Percentiles rank a stretch among this genome's conserved stretches.
Conservation (phyloP, 2,113 vertebrate genomes). For the Podarcis muralis region DNA sequence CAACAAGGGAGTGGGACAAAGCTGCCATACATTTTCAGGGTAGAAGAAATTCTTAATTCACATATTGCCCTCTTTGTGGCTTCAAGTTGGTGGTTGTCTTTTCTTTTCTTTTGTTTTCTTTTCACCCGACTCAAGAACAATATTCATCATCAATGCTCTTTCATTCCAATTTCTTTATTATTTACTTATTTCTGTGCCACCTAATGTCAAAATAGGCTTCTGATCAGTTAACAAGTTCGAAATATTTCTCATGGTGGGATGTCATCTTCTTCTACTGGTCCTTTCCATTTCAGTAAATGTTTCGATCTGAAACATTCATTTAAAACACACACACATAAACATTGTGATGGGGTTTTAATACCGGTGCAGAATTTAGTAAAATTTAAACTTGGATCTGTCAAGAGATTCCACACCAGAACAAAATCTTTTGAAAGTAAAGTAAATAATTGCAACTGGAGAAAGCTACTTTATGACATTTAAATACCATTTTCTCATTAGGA, state of each 20-base stretch:
- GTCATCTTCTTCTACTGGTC: not conserved
- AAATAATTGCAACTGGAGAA: slow-evolving; percentile 51
- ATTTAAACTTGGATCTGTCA: slow-evolving; percentile 23
- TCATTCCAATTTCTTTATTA: not conserved
- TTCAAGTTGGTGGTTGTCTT: not conserved
- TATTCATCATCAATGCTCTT: not conserved
- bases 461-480: slow-evolving; percentile 58
- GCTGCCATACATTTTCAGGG: not conserved
- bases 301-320: slow-evolving; percentile 14
- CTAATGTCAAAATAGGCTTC: no score
- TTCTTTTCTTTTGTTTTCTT: not conserved
- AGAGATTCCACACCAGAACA: slow-evolving; percentile 31
- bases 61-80: not conserved
- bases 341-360: slow-evolving; percentile 4
- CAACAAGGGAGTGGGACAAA: no score
- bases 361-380: slow-evolving; percentile 16
- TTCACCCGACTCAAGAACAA: not conserved
- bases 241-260: not conserved
- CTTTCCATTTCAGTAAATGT: not conserved
- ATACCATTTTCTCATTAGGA: slow-evolving; percentile 60
- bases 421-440: slow-evolving; percentile 40
- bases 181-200: no score
- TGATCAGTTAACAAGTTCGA: no score
- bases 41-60: not conserved
- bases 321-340: not conserved